phyloP scores from a whole-genome alignment of 2,888 invertebrate species.

The Hyles lineata region DNA sequence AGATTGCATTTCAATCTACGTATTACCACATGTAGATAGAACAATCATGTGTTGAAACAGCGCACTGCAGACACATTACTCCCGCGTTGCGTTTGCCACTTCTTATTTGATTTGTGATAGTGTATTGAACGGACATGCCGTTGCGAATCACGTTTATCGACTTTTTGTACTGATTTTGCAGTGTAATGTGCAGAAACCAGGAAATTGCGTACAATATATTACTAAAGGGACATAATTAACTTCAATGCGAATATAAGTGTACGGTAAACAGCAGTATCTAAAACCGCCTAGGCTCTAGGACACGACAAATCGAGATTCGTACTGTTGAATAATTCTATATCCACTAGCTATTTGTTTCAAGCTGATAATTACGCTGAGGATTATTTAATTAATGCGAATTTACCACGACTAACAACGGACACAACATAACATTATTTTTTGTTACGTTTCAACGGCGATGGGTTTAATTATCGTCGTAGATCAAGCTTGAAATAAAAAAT shows the following conservation, averaged over 20 bases:
- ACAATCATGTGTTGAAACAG: constrained; percentile 23
- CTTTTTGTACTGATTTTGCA: background rate
- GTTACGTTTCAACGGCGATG: background rate
- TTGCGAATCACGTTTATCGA: background rate
- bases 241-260: too few species aligned
- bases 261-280: too few species aligned
- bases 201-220: background rate
- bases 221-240: too few species aligned
- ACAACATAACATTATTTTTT: background rate
- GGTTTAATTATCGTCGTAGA: background rate
- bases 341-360: too few species aligned
- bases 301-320: too few species aligned
- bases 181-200: background rate
- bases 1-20: background rate
- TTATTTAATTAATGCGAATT: too few species aligned
- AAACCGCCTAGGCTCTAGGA: too few species aligned
- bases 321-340: too few species aligned
- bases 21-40: constrained; percentile 20
- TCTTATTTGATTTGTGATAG: constrained; percentile 18
- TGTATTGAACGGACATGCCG: constrained; percentile 2
- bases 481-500: background rate
- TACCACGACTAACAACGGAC: too few species aligned
- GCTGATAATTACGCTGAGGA: too few species aligned
- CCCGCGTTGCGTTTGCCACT: constrained; percentile 5
- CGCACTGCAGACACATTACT: background rate